These are phyloP conservation scores for Setipinna tenuifilis DNA, from an alignment of 2,797 vertebrate species.

Conservation along the genomic window DNA sequence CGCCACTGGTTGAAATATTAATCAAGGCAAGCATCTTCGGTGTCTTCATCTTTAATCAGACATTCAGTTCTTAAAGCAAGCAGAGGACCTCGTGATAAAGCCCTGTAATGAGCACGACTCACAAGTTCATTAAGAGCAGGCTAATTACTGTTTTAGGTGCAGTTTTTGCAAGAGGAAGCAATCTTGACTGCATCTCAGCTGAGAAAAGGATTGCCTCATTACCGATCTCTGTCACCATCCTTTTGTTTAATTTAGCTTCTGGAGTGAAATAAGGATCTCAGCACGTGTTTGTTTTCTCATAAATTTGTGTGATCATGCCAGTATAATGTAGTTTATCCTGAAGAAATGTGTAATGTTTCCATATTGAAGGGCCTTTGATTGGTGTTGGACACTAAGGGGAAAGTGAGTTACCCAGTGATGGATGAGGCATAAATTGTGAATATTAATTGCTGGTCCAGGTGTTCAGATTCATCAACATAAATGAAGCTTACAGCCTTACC, in stretches of 20 bases:
- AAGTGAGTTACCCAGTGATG: too few species aligned
- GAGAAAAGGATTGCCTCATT: conserved; percentile 12
- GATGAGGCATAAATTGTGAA: too few species aligned
- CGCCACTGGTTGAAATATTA: conserved; percentile 57
- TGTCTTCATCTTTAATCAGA: conserved; percentile 58
- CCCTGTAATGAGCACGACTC: conserved; percentile 51
- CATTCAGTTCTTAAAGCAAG: conserved; percentile 51
- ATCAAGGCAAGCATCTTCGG: conserved; percentile 53
- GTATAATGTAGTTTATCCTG: background rate
- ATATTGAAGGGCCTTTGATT: background rate
- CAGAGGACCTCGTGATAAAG: conserved; percentile 50
- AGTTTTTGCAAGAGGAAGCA: conserved; percentile 36
- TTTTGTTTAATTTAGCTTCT: conserved; percentile 16
- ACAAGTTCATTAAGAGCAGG: conserved; percentile 46
- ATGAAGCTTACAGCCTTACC: too few species aligned
- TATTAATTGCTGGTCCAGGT: too few species aligned
- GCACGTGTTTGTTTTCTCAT: background rate
- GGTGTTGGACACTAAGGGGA: too few species aligned
- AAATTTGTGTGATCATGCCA: conserved; percentile 7
- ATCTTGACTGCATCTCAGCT: conserved; percentile 30
- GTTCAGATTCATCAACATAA: too few species aligned
- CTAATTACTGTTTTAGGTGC: conserved; percentile 49
- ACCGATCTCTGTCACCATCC: background rate
- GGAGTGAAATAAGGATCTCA: background rate
- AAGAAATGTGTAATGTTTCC: background rate